These are phyloP conservation scores for Notodonta dromedarius DNA, from an alignment of 2,888 invertebrate species.

Conservation along the genomic window DNA sequence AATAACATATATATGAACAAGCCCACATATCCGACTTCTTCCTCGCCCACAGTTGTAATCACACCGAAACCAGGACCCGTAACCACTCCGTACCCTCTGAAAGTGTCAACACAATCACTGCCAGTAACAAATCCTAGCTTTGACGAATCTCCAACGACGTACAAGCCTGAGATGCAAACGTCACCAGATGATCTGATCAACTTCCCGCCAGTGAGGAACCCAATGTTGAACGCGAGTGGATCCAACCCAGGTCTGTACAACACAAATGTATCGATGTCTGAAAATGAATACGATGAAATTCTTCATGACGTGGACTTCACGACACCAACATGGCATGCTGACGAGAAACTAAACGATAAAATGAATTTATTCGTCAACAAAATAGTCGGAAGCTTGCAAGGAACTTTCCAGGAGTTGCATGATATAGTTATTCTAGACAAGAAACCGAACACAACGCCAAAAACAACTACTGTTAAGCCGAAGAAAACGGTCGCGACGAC, in stretches of 20 bases:
- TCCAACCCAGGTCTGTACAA: slow-evolving; percentile 78
- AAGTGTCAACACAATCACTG: slow-evolving; percentile 49
- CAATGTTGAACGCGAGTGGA: slow-evolving; percentile 89
- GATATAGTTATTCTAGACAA: slow-evolving; percentile 87
- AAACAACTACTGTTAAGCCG: slow-evolving; percentile 69
- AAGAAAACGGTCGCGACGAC: slow-evolving; percentile 70
- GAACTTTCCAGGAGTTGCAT: slow-evolving; percentile 91
- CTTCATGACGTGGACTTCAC: slow-evolving; percentile 87
- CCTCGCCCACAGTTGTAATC: slow-evolving; percentile 86
- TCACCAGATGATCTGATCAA: slow-evolving; percentile 89
- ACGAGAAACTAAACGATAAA: slow-evolving; percentile 90
- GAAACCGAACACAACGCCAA: slow-evolving; percentile 66
- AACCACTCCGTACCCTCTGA: slow-evolving; percentile 69
- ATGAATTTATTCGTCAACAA: slow-evolving; percentile 93
- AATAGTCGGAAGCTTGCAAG: slow-evolving; percentile 92
- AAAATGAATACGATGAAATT: slow-evolving; percentile 75
- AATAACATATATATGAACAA: slow-evolving; percentile 78
- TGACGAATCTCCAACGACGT: slow-evolving; percentile 69
- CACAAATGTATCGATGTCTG: slow-evolving; percentile 79
- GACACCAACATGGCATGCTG: slow-evolving; percentile 90
- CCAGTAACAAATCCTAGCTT: slow-evolving; percentile 55
- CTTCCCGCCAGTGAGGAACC: slow-evolving; percentile 94
- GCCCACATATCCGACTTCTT: slow-evolving; percentile 77
- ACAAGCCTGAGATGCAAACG: slow-evolving; percentile 85
- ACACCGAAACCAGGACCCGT: slow-evolving; percentile 87